Base-by-base conservation (phyloP, 2,888 invertebrate species). In the Norana najaformis region DNA sequence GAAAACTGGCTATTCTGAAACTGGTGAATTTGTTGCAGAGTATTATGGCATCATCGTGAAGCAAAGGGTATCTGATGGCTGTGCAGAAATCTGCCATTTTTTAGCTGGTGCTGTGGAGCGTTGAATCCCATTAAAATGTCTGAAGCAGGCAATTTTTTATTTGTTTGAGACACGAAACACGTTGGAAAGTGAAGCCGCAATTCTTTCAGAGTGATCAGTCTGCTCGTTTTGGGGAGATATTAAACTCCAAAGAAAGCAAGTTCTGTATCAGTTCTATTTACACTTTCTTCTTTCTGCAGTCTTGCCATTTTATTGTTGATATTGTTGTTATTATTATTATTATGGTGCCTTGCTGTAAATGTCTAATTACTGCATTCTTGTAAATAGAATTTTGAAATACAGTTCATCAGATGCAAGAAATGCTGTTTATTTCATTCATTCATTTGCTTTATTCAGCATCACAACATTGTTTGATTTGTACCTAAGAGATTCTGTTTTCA, bases 251-350 rank as follows among this genome's bases (percentile, higher is more conserved):
- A 30, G n/a, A 69, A 69, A 35, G 38, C 35, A 88, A 16, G 8
- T 38, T 88, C 6, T 41, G 30, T 69, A n/a, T 69, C n/a, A 11
- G 69, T 69, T 69, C 30, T 11, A 69, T 69, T 69, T 69, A 69
- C 69, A n/a, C n/a, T 69, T 69, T 69, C 69, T 69, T 16, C 30
- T 69, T 69, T n/a, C 30, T 30, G 69, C 69, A 69, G 13, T n/a
- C n/a, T 2, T 88, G 14, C 37, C 20, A 38, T 88, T 88, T 39
- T 88, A 39, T 38, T 88, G 34, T 38, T 88, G 16, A 39, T 36
- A 36, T 38, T 88, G 41, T 38, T 88, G 18, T 88, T 38, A 20
- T 88, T 38, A 38, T 88, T 88, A 38, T 88, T 88, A 38, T 88
- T 88, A 23, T 1, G 39, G 34, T 35, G 38, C 34, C 41, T 88